Evolutionary conservation across 2,797 vertebrate species (phyloP), one percentile per base, ranked within the genome.

Genomic region (Xerus rutilus): DNA sequence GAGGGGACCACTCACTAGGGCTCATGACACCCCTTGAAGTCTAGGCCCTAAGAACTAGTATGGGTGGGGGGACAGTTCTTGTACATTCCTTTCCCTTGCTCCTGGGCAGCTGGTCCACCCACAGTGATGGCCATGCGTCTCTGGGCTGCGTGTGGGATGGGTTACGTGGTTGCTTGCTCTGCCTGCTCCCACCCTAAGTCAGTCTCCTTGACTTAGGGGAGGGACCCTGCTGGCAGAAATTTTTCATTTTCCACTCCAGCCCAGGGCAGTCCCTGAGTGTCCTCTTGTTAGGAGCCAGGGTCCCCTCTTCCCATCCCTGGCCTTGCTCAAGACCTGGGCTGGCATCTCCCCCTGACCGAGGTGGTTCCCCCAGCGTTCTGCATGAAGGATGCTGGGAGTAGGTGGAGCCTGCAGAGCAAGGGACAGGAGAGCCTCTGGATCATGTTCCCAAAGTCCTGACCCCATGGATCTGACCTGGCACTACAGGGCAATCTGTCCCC

Each of bases 51-150:
- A 84, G 70, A 76, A 21, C 54, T 0, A 25, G 67, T 30, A 12
- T 64, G 47, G n/a, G 9, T 13, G 15, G 39, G 21, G 43, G 23
- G 2, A 8, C 7, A 0, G 15, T 76, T 81, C 84, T 39, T 49
- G 78, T 2, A n/a, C 18, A 9, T 91, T 52, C 89, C 39, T 86
- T 17, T 7, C 73, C 77, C 39, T 43, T 85, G 15, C 15, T 65
- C 72, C 39, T 69, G 15, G 14, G 86, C 32, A 0, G 77, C 43
- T 28, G 43, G 15, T 45, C 54, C 21, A 4, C 52, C 43, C 83
- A 4, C 2, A 0, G 0, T 11, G 52, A 57, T 8, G 8, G 82
- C 30, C 3, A 13, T 1, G 3, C 69, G 54, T 65, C 28, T 47
- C 54, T 14, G n/a, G 64, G 70, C 23, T 14, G 0, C 4, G 2